Percentiles rank a stretch among this genome's conserved stretches.
phyloP scores from a whole-genome alignment of 35 echinoderm and acorn worm genomes.

The Amphiura filiformis region DNA sequence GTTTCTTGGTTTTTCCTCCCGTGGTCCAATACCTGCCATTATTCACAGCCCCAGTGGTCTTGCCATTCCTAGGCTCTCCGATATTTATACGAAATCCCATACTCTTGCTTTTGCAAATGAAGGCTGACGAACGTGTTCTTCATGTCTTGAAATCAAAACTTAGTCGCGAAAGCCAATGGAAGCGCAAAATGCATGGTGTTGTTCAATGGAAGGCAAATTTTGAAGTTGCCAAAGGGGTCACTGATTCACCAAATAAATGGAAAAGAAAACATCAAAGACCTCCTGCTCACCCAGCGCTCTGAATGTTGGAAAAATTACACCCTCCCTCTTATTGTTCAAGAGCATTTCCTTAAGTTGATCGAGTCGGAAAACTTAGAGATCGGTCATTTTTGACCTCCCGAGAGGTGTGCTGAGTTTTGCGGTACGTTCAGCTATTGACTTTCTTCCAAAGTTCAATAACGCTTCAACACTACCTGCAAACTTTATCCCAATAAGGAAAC shows the following conservation, averaged over 20 bases:
- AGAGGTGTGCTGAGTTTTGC: slow-evolving; percentile 16
- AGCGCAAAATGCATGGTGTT: slow-evolving; percentile 6
- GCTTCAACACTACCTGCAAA: neutral
- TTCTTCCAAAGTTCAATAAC: slow-evolving; percentile 19
- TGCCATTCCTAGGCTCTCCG: slow-evolving; percentile 22
- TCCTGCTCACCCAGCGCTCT: neutral
- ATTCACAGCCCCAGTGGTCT: neutral
- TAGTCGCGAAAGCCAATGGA: slow-evolving; percentile 21
- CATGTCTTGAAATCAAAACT: slow-evolving; percentile 18
- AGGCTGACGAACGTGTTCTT: neutral
- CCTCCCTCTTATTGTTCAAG: slow-evolving; percentile 20
- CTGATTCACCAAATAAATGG: neutral
- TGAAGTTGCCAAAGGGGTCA: neutral
- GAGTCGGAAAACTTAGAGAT: slow-evolving; percentile 36
- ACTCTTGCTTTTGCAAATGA: slow-evolving; percentile 28
- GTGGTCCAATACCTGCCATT: slow-evolving; percentile 25
- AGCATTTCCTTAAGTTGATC: slow-evolving; percentile 37
- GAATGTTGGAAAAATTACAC: slow-evolving; percentile 23
- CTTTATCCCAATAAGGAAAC: slow-evolving; percentile 23
- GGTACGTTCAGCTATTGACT: neutral
- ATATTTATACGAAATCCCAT: slow-evolving; percentile 36
- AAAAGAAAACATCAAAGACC: slow-evolving; percentile 31
- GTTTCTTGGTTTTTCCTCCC: slow-evolving; percentile 18
- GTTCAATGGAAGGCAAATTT: neutral
- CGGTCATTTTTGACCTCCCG: slow-evolving; percentile 43